These are phyloP conservation scores for Toxotes jaculatrix DNA, from an alignment of 2,113 vertebrate species.

Conservation along the genomic window DNA sequence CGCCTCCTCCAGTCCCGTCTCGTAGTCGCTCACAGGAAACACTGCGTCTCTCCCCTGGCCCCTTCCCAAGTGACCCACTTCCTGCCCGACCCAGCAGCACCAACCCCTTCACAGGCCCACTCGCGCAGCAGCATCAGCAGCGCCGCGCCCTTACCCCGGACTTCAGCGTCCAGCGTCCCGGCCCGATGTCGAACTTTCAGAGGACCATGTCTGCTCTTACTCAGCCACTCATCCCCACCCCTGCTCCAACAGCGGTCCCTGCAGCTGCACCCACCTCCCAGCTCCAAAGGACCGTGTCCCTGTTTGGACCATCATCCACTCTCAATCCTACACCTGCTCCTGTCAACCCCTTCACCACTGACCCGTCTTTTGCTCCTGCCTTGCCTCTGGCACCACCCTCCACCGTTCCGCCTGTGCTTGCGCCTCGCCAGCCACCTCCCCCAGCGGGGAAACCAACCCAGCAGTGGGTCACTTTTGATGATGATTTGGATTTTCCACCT, in stretches of 20 bases:
- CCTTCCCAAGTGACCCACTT: conserved; percentile 75
- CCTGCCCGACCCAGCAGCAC: conserved; percentile 81
- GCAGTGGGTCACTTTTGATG: conserved; percentile 92
- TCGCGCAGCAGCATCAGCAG: conserved; percentile 59
- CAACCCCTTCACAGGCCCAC: conserved; percentile 87
- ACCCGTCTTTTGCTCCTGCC: conserved; percentile 23
- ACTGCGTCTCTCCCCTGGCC: conserved; percentile 82
- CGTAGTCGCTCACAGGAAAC: conserved; percentile 87
- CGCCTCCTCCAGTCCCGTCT: conserved; percentile 83
- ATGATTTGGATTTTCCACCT: conserved; percentile 68
- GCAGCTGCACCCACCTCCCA: conserved; percentile 51
- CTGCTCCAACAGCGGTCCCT: conserved; percentile 41
- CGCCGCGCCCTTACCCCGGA: conserved; percentile 73
- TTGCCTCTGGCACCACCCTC: conserved; percentile 66
- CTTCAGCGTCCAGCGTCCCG: conserved; percentile 68
- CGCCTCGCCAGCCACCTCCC: conserved; percentile 60
- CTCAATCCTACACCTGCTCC: conserved; percentile 33
- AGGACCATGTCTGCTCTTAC: conserved; percentile 59
- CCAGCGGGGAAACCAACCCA: conserved; percentile 68
- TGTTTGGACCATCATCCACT: conserved; percentile 47
- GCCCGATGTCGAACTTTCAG: conserved; percentile 61
- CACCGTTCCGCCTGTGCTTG: conserved; percentile 55
- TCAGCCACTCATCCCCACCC: conserved; percentile 70
- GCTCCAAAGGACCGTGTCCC: conserved; percentile 48
- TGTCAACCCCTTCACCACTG: conserved; percentile 1